Percentiles rank a stretch among this genome's conserved stretches.
Evolutionary conservation across 2,888 invertebrate genomes (phyloP).

Genomic region (Argyresthia albistria): DNA sequence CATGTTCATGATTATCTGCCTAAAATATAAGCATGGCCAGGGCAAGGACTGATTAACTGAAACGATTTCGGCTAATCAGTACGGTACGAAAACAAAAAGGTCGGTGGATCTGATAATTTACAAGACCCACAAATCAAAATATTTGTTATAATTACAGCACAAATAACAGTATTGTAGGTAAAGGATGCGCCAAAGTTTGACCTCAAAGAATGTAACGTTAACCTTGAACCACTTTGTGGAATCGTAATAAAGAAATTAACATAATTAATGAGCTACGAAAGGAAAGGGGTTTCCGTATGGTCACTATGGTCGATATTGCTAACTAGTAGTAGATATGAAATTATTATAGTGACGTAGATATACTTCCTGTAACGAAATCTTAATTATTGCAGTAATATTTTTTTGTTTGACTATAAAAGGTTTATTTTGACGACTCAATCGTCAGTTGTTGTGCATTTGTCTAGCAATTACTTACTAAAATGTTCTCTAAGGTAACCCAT

Average conservation of each 20-base stretch:
- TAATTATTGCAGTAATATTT: not conserved
- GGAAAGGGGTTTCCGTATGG: slow-evolving; percentile 15
- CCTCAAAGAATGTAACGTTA: too few relatives aligned
- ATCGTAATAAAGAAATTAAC: slow-evolving; percentile 1
- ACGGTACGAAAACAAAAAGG: too few relatives aligned
- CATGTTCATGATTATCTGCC: too few relatives aligned
- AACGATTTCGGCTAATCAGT: too few relatives aligned
- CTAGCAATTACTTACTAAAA: slow-evolving; percentile 21
- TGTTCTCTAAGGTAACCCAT: slow-evolving; percentile 38
- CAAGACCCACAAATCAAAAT: too few relatives aligned
- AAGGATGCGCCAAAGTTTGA: not conserved
- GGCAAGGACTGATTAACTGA: too few relatives aligned
- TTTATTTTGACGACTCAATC: slow-evolving; percentile 12
- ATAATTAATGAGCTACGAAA: slow-evolving; percentile 7
- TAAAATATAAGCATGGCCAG: too few relatives aligned
- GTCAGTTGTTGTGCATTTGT: slow-evolving; percentile 27
- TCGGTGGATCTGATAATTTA: too few relatives aligned
- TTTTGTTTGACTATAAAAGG: slow-evolving; percentile 25
- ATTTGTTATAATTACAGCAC: not conserved
- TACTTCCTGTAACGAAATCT: not conserved
- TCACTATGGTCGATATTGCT: not conserved
- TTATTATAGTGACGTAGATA: not conserved
- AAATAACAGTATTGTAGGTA: not conserved
- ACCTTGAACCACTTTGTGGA: not conserved
- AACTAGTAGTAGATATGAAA: not conserved